Evolutionary conservation across 2,797 vertebrate genomes (phyloP).

Genomic region (Typhlichthys eigenmanni): DNA sequence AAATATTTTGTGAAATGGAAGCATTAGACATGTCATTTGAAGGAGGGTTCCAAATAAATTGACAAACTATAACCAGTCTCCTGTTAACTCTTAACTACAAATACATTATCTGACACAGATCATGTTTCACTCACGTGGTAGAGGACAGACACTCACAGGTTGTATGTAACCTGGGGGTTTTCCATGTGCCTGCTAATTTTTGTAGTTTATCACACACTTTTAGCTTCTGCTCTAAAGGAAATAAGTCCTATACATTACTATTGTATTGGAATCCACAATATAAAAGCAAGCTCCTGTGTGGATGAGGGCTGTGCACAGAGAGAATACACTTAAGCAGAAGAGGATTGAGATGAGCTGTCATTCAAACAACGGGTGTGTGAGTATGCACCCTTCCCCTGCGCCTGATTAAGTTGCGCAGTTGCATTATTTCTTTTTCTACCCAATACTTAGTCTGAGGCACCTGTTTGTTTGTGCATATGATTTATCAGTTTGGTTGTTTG

Average conservation of each 20-base stretch:
- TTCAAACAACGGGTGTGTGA: conserved; percentile 20
- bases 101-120: conserved; percentile 9
- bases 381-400: conserved; percentile 20
- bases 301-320: conserved; percentile 55
- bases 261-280: conserved; percentile 18
- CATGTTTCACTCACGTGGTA: conserved; percentile 3
- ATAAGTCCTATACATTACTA: conserved; percentile 19
- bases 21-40: conserved; percentile 75
- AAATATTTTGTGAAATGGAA: conserved; percentile 85
- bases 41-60: conserved; percentile 79
- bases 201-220: conserved; percentile 23
- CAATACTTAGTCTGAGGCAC: conserved; percentile 47
- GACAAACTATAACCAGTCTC: conserved; percentile 61
- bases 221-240: conserved; percentile 1
- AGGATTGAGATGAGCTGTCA: conserved; percentile 44
- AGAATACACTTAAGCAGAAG: conserved; percentile 47
- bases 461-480: conserved; percentile 6
- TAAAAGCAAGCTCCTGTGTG: conserved; percentile 40
- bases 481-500: not conserved
- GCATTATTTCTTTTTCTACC: conserved; percentile 52
- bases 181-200: conserved; percentile 30
- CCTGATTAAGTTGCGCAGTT: conserved; percentile 53
- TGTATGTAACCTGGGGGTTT: conserved; percentile 4
- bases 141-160: not conserved
- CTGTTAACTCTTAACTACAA: conserved; percentile 41